Evolutionary conservation across 2,113 vertebrate genomes (phyloP).

Genomic region (Cyanoderma ruficeps): DNA sequence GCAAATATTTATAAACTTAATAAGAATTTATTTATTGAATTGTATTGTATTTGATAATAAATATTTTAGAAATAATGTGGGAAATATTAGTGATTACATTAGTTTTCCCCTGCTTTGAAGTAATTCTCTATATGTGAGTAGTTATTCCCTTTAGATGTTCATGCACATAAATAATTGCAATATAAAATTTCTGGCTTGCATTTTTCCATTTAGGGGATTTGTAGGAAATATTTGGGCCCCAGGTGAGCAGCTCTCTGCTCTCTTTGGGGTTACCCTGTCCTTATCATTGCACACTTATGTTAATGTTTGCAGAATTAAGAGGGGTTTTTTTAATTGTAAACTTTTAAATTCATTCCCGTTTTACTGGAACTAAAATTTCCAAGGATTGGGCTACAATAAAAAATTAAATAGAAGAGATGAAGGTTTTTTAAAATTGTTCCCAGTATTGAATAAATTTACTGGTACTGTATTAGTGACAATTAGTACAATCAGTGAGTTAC

Average conservation of each 20-base stretch:
- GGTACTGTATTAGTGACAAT: not conserved
- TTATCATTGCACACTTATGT: not conserved
- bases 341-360: not conserved
- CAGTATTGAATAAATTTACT: not conserved
- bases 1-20: not conserved
- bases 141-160: not conserved
- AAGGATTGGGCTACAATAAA: rapidly evolving
- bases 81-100: not conserved
- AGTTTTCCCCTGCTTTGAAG: not conserved
- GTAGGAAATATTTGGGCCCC: not conserved
- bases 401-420: not conserved
- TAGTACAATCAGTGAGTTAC: not conserved
- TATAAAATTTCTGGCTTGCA: not conserved
- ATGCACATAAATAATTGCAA: not conserved
- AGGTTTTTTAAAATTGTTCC: not conserved
- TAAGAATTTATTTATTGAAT: not conserved
- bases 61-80: not conserved
- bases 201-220: not conserved
- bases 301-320: not conserved
- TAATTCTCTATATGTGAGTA: not conserved
- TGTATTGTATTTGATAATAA: not conserved
- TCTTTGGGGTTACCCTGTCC: not conserved
- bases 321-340: not conserved
- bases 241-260: not conserved
- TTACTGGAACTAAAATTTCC: not conserved